Percentiles rank a stretch among this genome's conserved stretches.
phyloP scores from a whole-genome alignment of 2,888 invertebrate species.

The Eupithecia exiguata region DNA sequence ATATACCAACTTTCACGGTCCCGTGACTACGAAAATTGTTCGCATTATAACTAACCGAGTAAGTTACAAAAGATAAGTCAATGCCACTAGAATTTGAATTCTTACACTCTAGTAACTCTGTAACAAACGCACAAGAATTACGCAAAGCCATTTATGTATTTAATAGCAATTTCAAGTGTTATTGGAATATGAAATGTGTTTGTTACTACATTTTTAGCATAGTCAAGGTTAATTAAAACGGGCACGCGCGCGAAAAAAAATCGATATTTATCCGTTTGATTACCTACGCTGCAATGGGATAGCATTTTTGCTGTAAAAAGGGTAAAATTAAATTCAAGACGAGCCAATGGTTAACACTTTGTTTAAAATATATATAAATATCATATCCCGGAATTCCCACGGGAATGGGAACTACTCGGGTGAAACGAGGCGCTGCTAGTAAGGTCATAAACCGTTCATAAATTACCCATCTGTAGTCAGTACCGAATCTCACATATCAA shows the following conservation, averaged over 20 bases:
- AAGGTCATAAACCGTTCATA: no score
- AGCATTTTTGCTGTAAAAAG: slow-evolving; percentile 1
- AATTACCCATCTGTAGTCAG: neutral
- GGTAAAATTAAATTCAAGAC: neutral
- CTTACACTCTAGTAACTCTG: slow-evolving; percentile 64
- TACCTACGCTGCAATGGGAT: neutral
- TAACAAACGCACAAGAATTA: slow-evolving; percentile 61
- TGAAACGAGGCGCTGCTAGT: no score
- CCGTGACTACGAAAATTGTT: slow-evolving; percentile 65
- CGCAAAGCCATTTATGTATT: slow-evolving; percentile 55
- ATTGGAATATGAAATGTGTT: slow-evolving; percentile 41
- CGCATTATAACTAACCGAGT: slow-evolving; percentile 60
- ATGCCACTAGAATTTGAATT: slow-evolving; percentile 68
- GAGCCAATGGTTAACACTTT: neutral
- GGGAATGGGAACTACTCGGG: no score
- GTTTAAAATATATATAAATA: no score
- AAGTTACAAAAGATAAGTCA: slow-evolving; percentile 68
- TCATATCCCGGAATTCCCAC: no score
- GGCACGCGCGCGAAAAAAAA: slow-evolving; percentile 29
- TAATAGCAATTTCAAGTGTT: slow-evolving; percentile 50
- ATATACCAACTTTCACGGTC: slow-evolving; percentile 61
- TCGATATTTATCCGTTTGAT: slow-evolving; percentile 15
- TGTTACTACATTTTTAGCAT: slow-evolving; percentile 39
- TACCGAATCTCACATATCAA: neutral
- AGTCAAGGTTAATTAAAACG: slow-evolving; percentile 44